Evolutionary conservation across 2,797 vertebrate species (phyloP), one percentile per base, ranked within the genome.

Genomic region (Siniperca obscura): DNA sequence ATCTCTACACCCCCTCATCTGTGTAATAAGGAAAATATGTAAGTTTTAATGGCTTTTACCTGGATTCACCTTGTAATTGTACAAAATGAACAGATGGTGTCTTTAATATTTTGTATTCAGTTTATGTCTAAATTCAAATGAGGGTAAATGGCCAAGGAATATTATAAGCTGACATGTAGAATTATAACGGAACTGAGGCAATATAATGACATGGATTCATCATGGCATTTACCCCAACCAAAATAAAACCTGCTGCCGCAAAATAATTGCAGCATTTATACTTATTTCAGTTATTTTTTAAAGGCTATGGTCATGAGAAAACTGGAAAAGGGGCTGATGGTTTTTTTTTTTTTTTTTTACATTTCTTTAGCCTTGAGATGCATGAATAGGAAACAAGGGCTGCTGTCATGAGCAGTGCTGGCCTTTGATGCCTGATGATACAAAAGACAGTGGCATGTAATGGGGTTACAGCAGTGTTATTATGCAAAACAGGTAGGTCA

Each of bases 401-500:
- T 56, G 60, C 78, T 78, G 85, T 91, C 88, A 82, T 38, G 61
- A 65, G 78, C 71, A 62, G 50, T 6, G 21, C 11, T 57, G 44
- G 57, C 76, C 66, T 83, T 82, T 89, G 84, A 91, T 81, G 82
- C 59, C 70, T 66, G 78, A 74, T 78, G 70, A 84, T 75, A 70
- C 81, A 76, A 87, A 83, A 73, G 72, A 72, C 68, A 76, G 57
- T 85, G 80, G 76, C 88, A 69, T 75, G 71, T 85, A 89, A 89
- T 83, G 86, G 71, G 81, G 82, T 73, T 83, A 80, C 71, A 42
- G 55, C 16, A 3, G 76, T 76, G 65, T 86, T 90, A 87, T 90
- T 84, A 91, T 90, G 92, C 82, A 90, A 86, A 93, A 36, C 77
- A 87, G 82, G 74, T 65, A 55, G 87, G 87, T 88, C 83, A 86